phyloP scores from a whole-genome alignment of 2,797 vertebrate species.

The Chaetodon trifasciatus region DNA sequence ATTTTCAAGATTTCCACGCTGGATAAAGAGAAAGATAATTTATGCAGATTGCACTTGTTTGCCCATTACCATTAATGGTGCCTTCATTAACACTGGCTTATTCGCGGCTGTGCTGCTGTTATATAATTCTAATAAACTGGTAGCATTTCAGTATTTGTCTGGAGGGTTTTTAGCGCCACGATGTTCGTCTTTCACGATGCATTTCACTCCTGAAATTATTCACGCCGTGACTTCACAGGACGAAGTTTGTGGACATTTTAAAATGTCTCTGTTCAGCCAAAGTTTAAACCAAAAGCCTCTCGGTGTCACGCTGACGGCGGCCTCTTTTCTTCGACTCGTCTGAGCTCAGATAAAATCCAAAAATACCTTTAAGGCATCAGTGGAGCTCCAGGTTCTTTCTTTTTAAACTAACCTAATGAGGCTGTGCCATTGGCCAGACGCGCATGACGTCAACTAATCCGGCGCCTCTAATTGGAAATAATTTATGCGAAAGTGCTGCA shows the following conservation, averaged over 20 bases:
- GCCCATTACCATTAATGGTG: constrained; percentile 62
- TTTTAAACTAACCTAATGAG: constrained; percentile 56
- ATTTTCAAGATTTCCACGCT: constrained; percentile 39
- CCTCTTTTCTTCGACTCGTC: background rate
- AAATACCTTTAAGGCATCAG: background rate
- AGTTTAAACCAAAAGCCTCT: background rate
- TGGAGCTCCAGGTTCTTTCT: background rate
- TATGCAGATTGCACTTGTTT: constrained; percentile 65
- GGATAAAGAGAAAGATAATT: constrained; percentile 52
- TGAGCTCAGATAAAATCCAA: background rate
- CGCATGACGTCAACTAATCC: constrained; percentile 67
- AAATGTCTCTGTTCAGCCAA: background rate
- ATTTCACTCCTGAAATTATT: constrained; percentile 9
- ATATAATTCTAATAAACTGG: constrained; percentile 49
- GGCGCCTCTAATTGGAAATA: constrained; percentile 59
- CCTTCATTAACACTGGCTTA: constrained; percentile 56
- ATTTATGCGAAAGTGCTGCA: constrained; percentile 35
- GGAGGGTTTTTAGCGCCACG: constrained; percentile 9
- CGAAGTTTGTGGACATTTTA: background rate
- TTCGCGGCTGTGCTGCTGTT: constrained; percentile 44
- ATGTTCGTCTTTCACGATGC: background rate
- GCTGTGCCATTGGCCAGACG: constrained; percentile 60
- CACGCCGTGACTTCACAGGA: background rate
- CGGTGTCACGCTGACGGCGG: background rate
- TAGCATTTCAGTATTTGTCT: constrained; percentile 45